Evolutionary conservation across 2,888 invertebrate species (phyloP).

Genomic region (Cerastoderma edule): DNA sequence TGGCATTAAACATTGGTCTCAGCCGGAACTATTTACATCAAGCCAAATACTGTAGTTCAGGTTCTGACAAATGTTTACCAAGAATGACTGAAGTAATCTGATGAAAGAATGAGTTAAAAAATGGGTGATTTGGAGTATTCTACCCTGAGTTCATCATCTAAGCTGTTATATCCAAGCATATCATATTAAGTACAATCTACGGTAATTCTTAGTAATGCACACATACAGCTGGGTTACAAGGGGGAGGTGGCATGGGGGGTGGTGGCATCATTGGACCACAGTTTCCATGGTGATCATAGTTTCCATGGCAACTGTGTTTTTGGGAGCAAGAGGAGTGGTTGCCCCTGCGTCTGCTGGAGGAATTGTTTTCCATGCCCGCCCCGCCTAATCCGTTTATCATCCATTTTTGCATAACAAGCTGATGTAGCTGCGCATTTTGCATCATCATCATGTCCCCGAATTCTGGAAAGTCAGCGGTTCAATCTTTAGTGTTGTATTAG

Average conservation of each 20-base stretch:
- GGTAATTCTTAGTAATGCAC: too few species aligned
- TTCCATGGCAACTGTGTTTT: conserved; percentile 19
- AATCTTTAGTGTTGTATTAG: too few species aligned
- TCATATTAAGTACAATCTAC: too few species aligned
- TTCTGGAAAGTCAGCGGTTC: conserved; percentile 64
- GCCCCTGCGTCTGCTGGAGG: not conserved
- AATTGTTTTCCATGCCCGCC: not conserved
- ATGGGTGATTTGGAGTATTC: too few species aligned
- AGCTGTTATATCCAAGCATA: too few species aligned
- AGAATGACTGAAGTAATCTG: too few species aligned
- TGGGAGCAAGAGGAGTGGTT: conserved; percentile 30
- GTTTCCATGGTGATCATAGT: not conserved
- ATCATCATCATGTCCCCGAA: conserved; percentile 80
- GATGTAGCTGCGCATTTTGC: conserved; percentile 80
- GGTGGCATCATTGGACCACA: not conserved
- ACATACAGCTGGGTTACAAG: not conserved
- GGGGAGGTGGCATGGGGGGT: not conserved
- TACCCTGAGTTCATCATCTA: too few species aligned
- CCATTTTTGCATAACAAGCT: conserved; percentile 78
- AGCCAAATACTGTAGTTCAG: too few species aligned
- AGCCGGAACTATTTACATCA: too few species aligned
- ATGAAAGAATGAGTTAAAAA: too few species aligned
- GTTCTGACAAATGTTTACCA: too few species aligned
- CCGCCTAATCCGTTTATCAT: conserved; percentile 66
- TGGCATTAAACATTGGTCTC: too few species aligned